A percentile compares a stretch with the other conserved stretches of the same genome.
Conservation (phyloP, 2,888 invertebrate species). For the Teleogryllus oceanicus region DNA sequence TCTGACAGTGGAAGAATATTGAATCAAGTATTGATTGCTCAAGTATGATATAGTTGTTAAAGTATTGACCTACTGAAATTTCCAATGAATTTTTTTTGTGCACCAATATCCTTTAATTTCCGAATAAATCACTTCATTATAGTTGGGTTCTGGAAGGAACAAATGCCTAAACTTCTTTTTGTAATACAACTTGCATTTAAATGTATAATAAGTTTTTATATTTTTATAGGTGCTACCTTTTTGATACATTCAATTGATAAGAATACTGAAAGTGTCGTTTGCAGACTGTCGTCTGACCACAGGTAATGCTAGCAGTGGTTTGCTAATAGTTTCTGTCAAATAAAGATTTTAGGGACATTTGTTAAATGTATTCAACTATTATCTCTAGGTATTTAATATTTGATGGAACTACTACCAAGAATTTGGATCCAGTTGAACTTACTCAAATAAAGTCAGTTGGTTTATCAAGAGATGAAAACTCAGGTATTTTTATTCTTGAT, state of each 20-base stretch:
- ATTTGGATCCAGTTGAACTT: neutral
- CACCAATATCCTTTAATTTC: too few relatives aligned
- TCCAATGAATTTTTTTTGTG: too few relatives aligned
- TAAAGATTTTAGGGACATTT: too few relatives aligned
- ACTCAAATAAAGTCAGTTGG: neutral
- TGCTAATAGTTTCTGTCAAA: neutral
- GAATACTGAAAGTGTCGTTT: neutral
- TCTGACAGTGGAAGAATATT: too few relatives aligned
- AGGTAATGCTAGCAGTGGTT: neutral
- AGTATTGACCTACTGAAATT: too few relatives aligned
- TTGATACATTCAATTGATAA: neutral
- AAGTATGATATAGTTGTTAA: too few relatives aligned
- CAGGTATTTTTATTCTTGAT: neutral
- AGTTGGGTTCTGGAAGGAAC: neutral
- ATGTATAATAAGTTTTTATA: neutral
- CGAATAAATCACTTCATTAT: too few relatives aligned
- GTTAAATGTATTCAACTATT: neutral
- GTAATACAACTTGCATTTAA: neutral
- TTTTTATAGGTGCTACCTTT: neutral
- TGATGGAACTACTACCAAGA: neutral
- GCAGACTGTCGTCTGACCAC: conserved; percentile 5
- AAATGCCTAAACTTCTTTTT: neutral
- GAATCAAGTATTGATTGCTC: too few relatives aligned
- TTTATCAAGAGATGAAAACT: neutral
- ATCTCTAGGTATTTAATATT: neutral